Conservation (phyloP, 2,797 vertebrate species). For the Leuciscus waleckii region DNA sequence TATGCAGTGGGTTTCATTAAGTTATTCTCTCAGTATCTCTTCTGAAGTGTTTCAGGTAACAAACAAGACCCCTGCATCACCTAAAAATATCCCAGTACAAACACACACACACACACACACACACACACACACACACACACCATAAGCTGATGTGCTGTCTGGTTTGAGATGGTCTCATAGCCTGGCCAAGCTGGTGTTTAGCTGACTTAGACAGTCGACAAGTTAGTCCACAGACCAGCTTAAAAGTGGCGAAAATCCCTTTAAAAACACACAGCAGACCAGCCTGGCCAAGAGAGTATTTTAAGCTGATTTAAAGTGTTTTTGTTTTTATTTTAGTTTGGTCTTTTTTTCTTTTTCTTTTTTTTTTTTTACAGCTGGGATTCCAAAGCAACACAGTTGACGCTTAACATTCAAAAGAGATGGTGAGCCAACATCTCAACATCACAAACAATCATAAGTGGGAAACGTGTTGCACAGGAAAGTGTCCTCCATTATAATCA, state of each 20-base stretch:
- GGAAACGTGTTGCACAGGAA: neutral
- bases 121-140: too few species aligned
- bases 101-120: too few species aligned
- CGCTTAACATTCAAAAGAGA: neutral
- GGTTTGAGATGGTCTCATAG: slow-evolving; percentile 14
- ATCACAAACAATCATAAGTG: neutral
- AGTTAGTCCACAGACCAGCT: neutral
- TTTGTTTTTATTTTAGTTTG: too few species aligned
- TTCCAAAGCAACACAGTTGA: neutral
- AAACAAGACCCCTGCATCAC: neutral
- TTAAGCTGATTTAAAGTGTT: neutral
- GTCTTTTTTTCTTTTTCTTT: neutral
- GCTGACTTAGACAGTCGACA: neutral
- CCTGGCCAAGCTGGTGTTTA: slow-evolving; percentile 22
- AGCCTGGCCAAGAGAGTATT: neutral
- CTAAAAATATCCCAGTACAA: neutral
- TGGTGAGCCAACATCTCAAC: neutral
- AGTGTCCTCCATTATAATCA: neutral
- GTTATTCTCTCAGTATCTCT: neutral
- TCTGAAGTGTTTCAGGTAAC: neutral
- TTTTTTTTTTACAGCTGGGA: too few species aligned
- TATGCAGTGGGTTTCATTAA: neutral
- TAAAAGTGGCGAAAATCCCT: neutral
- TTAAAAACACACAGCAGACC: neutral
- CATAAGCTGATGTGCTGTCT: neutral